Evolutionary conservation across 2,113 vertebrate species (phyloP).

Genomic region (Phalacrocorax carbo): DNA sequence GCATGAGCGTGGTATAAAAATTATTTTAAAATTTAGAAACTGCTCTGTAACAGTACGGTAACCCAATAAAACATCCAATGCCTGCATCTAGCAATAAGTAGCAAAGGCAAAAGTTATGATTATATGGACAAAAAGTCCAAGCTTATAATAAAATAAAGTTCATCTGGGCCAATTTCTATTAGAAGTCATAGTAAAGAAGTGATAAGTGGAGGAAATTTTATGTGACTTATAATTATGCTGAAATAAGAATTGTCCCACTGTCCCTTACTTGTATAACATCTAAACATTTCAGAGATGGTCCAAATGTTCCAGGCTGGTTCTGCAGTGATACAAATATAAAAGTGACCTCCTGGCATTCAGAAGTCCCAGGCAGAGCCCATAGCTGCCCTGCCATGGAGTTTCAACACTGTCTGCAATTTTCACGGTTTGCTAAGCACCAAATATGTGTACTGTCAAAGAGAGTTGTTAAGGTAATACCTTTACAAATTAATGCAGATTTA

Average conservation of each 20-base stretch:
- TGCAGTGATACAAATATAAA: not conserved
- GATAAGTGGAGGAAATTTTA: not conserved
- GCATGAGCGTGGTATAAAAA: fast-evolving
- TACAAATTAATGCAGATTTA: not conserved
- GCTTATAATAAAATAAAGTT: not conserved
- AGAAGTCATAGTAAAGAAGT: not conserved
- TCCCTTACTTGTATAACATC: not conserved
- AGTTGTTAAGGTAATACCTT: not conserved
- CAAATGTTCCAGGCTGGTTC: not conserved
- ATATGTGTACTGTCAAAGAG: not conserved
- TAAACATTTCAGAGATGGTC: not conserved
- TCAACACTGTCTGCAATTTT: not conserved
- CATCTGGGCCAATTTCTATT: not conserved
- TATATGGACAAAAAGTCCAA: not conserved
- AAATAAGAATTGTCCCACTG: not conserved
- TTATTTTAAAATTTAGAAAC: not conserved
- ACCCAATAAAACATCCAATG: not conserved
- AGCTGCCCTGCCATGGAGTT: not conserved
- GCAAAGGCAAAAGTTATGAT: not conserved
- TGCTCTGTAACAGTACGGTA: not conserved
- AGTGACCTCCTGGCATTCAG: not conserved
- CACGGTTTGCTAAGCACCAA: not conserved
- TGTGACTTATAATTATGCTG: not conserved
- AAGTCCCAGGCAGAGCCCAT: not conserved
- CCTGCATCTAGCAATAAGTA: not conserved